Base-by-base conservation (phyloP, 2,888 invertebrate species). In the Philhelius pedissequus region DNA sequence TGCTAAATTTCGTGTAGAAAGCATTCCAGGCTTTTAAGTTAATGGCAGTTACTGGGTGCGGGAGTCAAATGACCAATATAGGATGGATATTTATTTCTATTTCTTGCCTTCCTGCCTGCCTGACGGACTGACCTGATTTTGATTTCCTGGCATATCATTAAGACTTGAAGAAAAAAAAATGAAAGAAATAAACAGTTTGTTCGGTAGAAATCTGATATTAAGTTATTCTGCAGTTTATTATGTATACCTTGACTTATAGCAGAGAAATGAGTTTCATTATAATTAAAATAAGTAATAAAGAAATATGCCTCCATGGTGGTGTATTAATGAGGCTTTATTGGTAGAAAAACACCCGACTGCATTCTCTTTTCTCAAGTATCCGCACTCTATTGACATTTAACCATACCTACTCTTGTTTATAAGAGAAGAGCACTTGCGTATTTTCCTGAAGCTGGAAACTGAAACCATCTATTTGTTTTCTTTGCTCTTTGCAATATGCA, bases 351-450 rank as follows among this genome's bases (percentile, higher is more conserved):
- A 70, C 40, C 45, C 70, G 27, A 76, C 76, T 68, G 70, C 56
- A 48, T 56, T 52, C 52, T 58, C 58, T 35, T 76, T 60, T 58
- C 58, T 82, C 77, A 77, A 82, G 82, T 77, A 82, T 68, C 77
- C 45, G 82, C 77, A 82, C 22, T 82, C 71, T 73, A 73, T 82
- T 82, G 82, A 82, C 73, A 77, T 81, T 76, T 70, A 56, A 54
- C 35, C 25, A n/a, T 25, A 25, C 11, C 20, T 48, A 32, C 9
- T 48, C 48, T 48, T 64, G 54, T 52, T 22, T 25, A 40, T 54
- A 56, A 18, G 15, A 66, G 58, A 62, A 38, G 45, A 74, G 74
- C 60, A 62, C 74, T 60, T 74, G 32, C 22, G 32, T 38, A 8
- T 22, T 45, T 64, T 52, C 30, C 50, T 35, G 30, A 56, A 56